Evolutionary conservation across 2,888 invertebrate genomes (phyloP).

Genomic region (Ceraclea dissimilis): DNA sequence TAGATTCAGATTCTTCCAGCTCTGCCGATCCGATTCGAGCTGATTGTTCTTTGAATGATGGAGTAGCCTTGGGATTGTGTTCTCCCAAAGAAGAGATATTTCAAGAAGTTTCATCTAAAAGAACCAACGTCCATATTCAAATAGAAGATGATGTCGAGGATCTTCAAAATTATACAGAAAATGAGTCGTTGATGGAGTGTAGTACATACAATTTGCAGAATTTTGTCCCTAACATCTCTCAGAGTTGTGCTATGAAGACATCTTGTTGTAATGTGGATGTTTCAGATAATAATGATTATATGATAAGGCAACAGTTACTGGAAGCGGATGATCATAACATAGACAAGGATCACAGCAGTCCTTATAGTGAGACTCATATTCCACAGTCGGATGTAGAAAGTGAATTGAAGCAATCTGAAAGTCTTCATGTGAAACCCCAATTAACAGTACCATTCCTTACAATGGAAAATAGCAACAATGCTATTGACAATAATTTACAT

Average conservation of each 20-base stretch:
- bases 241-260: constrained; percentile 13
- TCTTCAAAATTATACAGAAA: constrained; percentile 1
- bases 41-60: constrained; percentile 17
- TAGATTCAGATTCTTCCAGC: constrained; percentile 1
- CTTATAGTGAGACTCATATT: neutral
- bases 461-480: constrained; percentile 49
- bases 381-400: neutral
- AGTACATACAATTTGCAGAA: constrained; percentile 13
- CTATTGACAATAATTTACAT: constrained; percentile 33
- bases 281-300: constrained; percentile 7
- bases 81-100: constrained; percentile 13
- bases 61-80: constrained; percentile 4
- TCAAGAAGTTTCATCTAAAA: constrained; percentile 3
- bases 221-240: constrained; percentile 11
- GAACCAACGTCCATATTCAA: constrained; percentile 12
- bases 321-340: neutral
- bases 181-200: constrained; percentile 7
- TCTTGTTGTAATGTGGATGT: constrained; percentile 9
- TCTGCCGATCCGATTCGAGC: constrained; percentile 15
- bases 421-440: neutral
- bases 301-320: neutral
- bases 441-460: constrained; percentile 28
- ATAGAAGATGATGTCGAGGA: constrained; percentile 11
- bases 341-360: constrained; percentile 4
- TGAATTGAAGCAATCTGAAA: constrained; percentile 7